Conservation (phyloP, 2,888 invertebrate genomes). For the Heliconius cydno region DNA sequence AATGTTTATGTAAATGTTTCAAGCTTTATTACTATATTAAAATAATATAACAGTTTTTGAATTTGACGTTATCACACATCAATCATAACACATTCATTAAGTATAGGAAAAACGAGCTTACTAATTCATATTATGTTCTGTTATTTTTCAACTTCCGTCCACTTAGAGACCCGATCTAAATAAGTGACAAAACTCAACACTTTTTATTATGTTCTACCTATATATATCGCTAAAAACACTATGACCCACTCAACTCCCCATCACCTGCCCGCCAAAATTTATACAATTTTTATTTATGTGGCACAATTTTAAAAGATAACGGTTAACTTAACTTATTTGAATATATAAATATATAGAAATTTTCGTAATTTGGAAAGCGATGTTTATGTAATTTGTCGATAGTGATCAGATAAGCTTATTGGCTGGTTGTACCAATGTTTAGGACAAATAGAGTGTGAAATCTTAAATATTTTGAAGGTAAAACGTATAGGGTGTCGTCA, state of each 20-base stretch:
- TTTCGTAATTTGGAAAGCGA: conserved; percentile 14
- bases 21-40: no score
- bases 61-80: no score
- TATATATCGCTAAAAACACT: not conserved
- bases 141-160: not conserved
- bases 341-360: conserved; percentile 4
- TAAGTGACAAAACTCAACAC: not conserved
- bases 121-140: not conserved
- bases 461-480: not conserved
- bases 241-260: not conserved
- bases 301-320: conserved; percentile 5
- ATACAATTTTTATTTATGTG: conserved; percentile 11
- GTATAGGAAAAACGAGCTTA: not conserved
- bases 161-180: not conserved
- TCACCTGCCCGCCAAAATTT: conserved; percentile 16
- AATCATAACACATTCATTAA: not conserved
- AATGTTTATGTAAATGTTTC: not conserved
- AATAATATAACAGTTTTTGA: no score
- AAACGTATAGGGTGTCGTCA: conserved; percentile 15
- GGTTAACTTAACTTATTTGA: not conserved
- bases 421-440: not conserved
- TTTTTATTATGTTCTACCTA: not conserved
- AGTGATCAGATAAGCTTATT: not conserved
- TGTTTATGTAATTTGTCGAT: not conserved
- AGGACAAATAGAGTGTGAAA: conserved; percentile 9